Conservation (phyloP, 2,113 vertebrate species). For the Sterna hirundo region DNA sequence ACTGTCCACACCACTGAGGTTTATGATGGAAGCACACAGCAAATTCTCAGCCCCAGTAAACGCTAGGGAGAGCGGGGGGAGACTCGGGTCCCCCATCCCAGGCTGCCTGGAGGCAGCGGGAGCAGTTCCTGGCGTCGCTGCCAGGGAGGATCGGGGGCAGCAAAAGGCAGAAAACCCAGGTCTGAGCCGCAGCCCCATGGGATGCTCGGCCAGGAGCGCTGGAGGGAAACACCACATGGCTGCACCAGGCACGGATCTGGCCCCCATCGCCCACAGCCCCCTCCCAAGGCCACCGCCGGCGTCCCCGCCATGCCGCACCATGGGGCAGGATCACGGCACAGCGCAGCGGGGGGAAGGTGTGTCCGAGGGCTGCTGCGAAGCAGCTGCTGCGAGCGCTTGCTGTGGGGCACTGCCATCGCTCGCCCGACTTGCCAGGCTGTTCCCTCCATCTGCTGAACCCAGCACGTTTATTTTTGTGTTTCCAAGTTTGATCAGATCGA, state of each 20-base stretch:
- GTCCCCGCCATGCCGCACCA: rapidly evolving
- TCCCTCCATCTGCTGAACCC: slow-evolving; percentile 29
- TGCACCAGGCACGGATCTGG: rapidly evolving
- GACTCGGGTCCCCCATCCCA: not conserved
- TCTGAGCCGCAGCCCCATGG: rapidly evolving
- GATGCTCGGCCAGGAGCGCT: rapidly evolving
- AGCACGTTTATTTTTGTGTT: not conserved
- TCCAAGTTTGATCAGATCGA: not conserved
- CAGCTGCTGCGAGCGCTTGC: not conserved
- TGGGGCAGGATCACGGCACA: rapidly evolving
- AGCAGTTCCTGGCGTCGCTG: not conserved
- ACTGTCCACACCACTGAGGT: not conserved
- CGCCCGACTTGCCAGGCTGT: not conserved
- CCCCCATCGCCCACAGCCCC: not conserved
- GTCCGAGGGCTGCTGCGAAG: not conserved
- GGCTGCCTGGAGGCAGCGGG: not conserved
- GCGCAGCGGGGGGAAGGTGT: not conserved
- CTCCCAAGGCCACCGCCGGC: not conserved
- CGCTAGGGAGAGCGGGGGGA: rapidly evolving
- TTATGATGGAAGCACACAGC: not conserved
- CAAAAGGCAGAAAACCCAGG: not conserved
- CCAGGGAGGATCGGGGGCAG: not conserved
- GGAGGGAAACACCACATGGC: rapidly evolving
- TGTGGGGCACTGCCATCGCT: not conserved
- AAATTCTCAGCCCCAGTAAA: not conserved